phyloP scores from a whole-genome alignment of 2,888 invertebrate genomes.

The Nasonia oneida region DNA sequence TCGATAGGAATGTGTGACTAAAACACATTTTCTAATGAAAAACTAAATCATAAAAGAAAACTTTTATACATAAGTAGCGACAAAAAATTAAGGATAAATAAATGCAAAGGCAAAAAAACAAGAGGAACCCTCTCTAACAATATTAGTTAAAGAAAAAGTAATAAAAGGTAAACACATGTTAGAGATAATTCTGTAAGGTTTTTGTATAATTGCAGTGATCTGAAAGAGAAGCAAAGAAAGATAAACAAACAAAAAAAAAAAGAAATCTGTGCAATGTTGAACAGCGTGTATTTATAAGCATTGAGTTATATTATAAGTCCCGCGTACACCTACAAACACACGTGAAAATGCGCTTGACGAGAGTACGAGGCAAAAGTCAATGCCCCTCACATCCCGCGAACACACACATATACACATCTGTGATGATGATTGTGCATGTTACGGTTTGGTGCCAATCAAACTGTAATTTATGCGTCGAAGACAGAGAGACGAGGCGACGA shows the following conservation, averaged over 20 bases:
- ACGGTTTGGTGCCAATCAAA: constrained; percentile 60
- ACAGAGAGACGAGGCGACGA: neutral
- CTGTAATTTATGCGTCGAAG: constrained; percentile 48
- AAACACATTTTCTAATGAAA: constrained; percentile 26
- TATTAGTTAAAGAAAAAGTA: constrained; percentile 8
- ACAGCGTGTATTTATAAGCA: constrained; percentile 6
- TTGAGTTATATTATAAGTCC: constrained; percentile 28
- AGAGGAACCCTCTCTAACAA: neutral
- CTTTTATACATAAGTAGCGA: constrained; percentile 51
- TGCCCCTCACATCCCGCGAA: constrained; percentile 28
- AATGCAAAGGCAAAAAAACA: neutral
- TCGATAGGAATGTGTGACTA: constrained; percentile 2
- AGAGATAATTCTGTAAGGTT: constrained; percentile 44
- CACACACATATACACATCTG: constrained; percentile 15
- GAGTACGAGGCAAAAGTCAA: constrained; percentile 34
- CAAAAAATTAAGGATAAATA: constrained; percentile 21
- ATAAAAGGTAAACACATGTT: constrained; percentile 29
- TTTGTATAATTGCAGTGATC: constrained; percentile 51
- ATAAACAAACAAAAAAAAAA: neutral
- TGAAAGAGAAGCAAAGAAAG: constrained; percentile 24
- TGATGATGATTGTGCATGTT: constrained; percentile 52
- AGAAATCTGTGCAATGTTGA: constrained; percentile 51
- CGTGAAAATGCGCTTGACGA: constrained; percentile 17
- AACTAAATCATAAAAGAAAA: constrained; percentile 39
- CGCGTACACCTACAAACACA: neutral